phyloP scores from a whole-genome alignment of 37 sponge, comb jelly and placozoan genomes.

The Trichoplax adhaerens region DNA sequence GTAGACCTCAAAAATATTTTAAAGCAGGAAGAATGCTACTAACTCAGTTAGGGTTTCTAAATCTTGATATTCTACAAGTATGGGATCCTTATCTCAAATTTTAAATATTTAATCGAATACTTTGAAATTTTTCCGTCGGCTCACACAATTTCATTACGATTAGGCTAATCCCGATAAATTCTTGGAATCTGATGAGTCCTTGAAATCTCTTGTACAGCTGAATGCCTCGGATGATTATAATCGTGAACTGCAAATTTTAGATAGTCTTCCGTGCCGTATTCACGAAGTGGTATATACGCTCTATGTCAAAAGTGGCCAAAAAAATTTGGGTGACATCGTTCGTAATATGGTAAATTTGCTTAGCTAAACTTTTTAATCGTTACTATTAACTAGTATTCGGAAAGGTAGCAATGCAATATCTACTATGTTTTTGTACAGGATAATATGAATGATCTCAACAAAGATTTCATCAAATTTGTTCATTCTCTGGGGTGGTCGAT shows the following conservation, averaged over 20 bases:
- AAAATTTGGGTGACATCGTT: constrained; percentile 44
- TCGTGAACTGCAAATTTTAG: constrained; percentile 26
- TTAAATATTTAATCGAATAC: not conserved
- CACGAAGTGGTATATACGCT: constrained; percentile 68
- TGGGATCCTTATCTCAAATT: constrained; percentile 1
- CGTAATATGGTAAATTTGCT: constrained; percentile 17
- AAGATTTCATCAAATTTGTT: constrained; percentile 47
- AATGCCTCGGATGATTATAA: too few relatives aligned
- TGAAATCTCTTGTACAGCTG: too few relatives aligned
- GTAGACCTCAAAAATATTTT: constrained; percentile 3
- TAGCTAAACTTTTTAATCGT: not conserved
- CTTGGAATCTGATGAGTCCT: constrained; percentile 11
- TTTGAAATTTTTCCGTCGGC: not conserved
- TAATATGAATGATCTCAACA: not conserved
- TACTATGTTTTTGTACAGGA: constrained; percentile 2
- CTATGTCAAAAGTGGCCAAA: constrained; percentile 43
- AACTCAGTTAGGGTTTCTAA: constrained; percentile 5
- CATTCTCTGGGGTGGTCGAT: constrained; percentile 69
- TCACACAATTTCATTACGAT: not conserved
- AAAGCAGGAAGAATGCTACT: constrained; percentile 8
- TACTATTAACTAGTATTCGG: not conserved
- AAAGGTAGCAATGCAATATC: not conserved
- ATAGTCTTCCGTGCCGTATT: constrained; percentile 48
- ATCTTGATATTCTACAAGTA: constrained; percentile 4
- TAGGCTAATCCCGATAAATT: constrained; percentile 25